These are phyloP conservation scores for Cryptocephalus primarius DNA, from an alignment of 2,888 invertebrate genomes.

Conservation along the genomic window DNA sequence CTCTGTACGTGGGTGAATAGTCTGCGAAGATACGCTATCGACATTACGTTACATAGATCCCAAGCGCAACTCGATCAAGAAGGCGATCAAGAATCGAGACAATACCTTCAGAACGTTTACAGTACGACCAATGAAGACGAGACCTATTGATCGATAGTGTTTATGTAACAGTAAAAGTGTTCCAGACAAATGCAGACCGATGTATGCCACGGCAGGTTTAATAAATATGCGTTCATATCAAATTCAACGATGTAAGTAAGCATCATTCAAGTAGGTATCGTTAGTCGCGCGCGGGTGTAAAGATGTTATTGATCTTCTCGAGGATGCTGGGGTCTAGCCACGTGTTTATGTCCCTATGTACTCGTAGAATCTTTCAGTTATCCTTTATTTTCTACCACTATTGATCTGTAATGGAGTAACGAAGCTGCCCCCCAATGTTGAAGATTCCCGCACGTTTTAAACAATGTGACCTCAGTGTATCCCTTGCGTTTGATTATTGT, in stretches of 20 bases:
- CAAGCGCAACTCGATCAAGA: conserved; percentile 6
- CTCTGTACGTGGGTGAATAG: conserved; percentile 6
- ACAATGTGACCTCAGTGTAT: conserved; percentile 42
- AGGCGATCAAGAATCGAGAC: conserved; percentile 1
- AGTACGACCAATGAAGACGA: no score
- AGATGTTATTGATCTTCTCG: conserved; percentile 32
- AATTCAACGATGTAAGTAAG: conserved; percentile 32
- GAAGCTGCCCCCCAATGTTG: conserved; percentile 39
- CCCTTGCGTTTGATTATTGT: conserved; percentile 42
- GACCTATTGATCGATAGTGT: conserved; percentile 6
- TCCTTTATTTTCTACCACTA: conserved; percentile 35
- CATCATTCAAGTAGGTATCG: conserved; percentile 25
- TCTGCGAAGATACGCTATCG: conserved; percentile 6
- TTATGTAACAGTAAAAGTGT: conserved; percentile 1
- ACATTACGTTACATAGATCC: conserved; percentile 3
- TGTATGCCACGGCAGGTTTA: conserved; percentile 14
- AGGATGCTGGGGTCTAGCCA: conserved; percentile 31
- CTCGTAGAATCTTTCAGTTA: conserved; percentile 35
- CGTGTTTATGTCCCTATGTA: conserved; percentile 33
- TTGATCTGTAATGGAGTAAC: conserved; percentile 37
- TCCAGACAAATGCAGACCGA: conserved; percentile 7
- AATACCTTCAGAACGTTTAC: no score
- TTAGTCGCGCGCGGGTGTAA: conserved; percentile 25
- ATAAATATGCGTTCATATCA: conserved; percentile 29
- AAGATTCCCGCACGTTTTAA: conserved; percentile 42